Evolutionary conservation across 64 coral and sea anemone genomes (phyloP).

Genomic region (Pocillopora verrucosa): DNA sequence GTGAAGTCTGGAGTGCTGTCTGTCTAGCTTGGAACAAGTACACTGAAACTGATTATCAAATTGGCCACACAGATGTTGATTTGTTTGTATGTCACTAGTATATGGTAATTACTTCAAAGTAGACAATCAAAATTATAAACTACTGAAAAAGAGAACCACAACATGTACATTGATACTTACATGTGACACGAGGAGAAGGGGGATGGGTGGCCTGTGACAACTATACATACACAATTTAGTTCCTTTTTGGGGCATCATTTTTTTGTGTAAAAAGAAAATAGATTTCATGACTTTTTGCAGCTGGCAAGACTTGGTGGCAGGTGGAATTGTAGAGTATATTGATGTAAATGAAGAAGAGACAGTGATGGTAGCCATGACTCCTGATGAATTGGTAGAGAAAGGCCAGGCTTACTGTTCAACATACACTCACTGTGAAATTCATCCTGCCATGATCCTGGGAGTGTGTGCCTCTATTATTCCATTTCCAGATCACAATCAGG

Average conservation of each 20-base stretch:
- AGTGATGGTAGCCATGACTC: conserved; percentile 99
- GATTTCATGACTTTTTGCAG: conserved; percentile 33
- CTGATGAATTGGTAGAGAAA: conserved; percentile 95
- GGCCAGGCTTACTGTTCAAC: conserved; percentile 95
- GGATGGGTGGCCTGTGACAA: too few species aligned
- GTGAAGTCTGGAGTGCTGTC: too few species aligned
- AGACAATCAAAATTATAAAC: too few species aligned
- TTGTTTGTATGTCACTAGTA: too few species aligned
- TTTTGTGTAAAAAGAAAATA: background rate
- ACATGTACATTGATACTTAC: too few species aligned
- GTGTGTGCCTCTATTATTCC: conserved; percentile 99
- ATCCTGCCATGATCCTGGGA: conserved; percentile 98
- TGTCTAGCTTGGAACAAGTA: too few species aligned
- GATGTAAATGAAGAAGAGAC: conserved; percentile 99
- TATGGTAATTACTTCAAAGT: too few species aligned
- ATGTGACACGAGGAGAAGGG: too few species aligned
- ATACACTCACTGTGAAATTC: conserved; percentile 99
- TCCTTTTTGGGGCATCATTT: background rate
- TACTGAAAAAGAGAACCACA: too few species aligned
- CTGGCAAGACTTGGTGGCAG: conserved; percentile 96
- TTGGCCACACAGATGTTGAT: too few species aligned
- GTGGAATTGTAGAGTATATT: conserved; percentile 97
- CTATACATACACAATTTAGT: background rate
- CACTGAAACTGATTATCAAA: too few species aligned
- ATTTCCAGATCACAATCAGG: conserved; percentile 99